phyloP scores from a whole-genome alignment of 1,140 invertebrate species.

The Procambarus virginalis region DNA sequence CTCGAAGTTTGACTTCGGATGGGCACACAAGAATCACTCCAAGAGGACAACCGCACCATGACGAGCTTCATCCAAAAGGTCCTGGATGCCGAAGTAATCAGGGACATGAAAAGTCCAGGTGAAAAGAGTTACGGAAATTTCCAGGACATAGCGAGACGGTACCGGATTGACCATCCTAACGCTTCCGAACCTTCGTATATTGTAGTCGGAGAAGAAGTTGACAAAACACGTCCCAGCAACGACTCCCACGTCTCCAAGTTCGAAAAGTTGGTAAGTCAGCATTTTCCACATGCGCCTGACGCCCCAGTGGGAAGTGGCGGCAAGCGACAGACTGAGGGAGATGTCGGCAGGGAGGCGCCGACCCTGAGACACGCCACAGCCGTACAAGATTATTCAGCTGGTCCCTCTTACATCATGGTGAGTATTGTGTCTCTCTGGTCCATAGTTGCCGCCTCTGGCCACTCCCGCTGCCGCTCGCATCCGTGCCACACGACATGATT shows the following conservation, averaged over 20 bases:
- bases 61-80: neutral
- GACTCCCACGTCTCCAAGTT: neutral
- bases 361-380: no score
- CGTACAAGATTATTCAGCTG: no score
- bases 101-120: neutral
- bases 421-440: no score
- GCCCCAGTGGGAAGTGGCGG: no score
- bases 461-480: no score
- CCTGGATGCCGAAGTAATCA: neutral
- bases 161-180: neutral
- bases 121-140: neutral
- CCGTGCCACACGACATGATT: no score
- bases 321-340: no score
- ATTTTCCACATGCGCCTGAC: no score
- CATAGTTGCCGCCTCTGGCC: no score
- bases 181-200: neutral
- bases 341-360: no score
- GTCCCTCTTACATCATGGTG: no score
- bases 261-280: no score
- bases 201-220: neutral
- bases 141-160: neutral
- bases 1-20: neutral
- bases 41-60: neutral
- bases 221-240: neutral
- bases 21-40: neutral